Evolutionary conservation across 92 coral and sea anemone genomes (phyloP).

Genomic region (Parazoanthus atlanticus): DNA sequence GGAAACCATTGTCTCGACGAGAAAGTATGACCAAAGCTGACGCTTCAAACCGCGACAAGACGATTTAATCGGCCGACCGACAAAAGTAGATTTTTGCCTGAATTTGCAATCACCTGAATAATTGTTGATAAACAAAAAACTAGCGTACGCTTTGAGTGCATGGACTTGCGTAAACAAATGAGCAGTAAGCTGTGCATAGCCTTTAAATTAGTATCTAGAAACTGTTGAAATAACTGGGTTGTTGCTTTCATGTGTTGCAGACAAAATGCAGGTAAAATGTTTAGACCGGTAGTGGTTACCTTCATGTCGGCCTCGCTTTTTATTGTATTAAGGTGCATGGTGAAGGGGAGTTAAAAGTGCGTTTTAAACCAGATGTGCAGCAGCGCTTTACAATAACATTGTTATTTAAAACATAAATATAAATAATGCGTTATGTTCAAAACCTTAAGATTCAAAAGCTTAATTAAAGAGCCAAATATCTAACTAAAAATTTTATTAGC

Average conservation of each 20-base stretch:
- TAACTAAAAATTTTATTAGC: neutral
- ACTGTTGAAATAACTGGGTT: neutral
- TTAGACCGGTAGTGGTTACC: neutral
- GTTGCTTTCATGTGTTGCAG: too few species aligned
- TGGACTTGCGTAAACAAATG: neutral
- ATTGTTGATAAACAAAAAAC: neutral
- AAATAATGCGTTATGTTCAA: neutral
- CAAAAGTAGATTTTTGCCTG: neutral
- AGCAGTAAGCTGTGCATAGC: neutral
- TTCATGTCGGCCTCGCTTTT: neutral
- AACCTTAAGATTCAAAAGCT: neutral
- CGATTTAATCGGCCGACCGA: neutral
- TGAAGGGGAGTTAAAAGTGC: neutral
- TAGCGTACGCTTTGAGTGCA: neutral
- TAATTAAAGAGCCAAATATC: neutral
- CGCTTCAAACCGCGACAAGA: slow-evolving; percentile 12
- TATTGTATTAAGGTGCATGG: neutral
- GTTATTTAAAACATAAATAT: too few species aligned
- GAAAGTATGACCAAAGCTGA: slow-evolving; percentile 21
- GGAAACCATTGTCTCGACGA: slow-evolving; percentile 24
- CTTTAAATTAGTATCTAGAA: neutral
- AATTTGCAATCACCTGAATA: neutral
- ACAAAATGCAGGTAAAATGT: neutral
- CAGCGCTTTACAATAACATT: neutral
- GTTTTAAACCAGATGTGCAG: neutral